These are phyloP conservation scores for Poecilia gillii DNA, from an alignment of 2,797 vertebrate genomes.

Conservation along the genomic window DNA sequence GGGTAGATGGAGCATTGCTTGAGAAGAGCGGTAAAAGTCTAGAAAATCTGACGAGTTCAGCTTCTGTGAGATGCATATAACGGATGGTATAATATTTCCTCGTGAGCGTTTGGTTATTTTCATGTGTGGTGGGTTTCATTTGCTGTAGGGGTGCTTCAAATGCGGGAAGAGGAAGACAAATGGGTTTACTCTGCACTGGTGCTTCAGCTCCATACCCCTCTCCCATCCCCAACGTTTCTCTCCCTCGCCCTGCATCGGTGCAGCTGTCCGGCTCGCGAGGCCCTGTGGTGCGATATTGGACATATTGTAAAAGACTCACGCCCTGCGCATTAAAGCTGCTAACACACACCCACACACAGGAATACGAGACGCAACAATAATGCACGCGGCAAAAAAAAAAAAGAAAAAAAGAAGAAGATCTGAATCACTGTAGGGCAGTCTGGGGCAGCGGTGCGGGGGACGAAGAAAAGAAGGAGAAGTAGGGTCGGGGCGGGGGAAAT, in stretches of 20 bases:
- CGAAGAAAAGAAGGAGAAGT: slow-evolving; percentile 46
- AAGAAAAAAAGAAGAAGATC: slow-evolving; percentile 13
- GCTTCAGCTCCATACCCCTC: slow-evolving; percentile 60
- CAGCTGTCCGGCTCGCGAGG: slow-evolving; percentile 63
- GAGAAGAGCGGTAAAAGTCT: slow-evolving; percentile 22
- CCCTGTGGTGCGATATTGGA: slow-evolving; percentile 75
- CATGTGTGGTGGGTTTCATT: slow-evolving; percentile 61
- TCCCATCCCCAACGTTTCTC: slow-evolving; percentile 51
- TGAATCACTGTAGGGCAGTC: slow-evolving; percentile 70
- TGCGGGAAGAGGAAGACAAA: slow-evolving; percentile 68
- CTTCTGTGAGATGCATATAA: slow-evolving; percentile 44
- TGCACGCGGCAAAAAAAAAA: slow-evolving; percentile 35
- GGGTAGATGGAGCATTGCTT: slow-evolving; percentile 46
- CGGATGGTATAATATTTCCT: slow-evolving; percentile 54
- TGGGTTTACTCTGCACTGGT: slow-evolving; percentile 69
- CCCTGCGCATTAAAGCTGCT: slow-evolving; percentile 61
- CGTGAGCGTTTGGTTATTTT: slow-evolving; percentile 49
- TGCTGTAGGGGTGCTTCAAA: slow-evolving; percentile 65
- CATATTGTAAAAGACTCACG: slow-evolving; percentile 74
- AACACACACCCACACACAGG: slow-evolving; percentile 43
- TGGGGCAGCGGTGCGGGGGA: slow-evolving; percentile 65
- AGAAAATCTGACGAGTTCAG: slow-evolving; percentile 31
- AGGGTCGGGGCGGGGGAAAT: slow-evolving; percentile 19
- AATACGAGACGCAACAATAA: slow-evolving; percentile 33
- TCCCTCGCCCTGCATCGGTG: slow-evolving; percentile 58